phyloP scores from a whole-genome alignment of 2,888 invertebrate species.

The Coleophora deauratella region DNA sequence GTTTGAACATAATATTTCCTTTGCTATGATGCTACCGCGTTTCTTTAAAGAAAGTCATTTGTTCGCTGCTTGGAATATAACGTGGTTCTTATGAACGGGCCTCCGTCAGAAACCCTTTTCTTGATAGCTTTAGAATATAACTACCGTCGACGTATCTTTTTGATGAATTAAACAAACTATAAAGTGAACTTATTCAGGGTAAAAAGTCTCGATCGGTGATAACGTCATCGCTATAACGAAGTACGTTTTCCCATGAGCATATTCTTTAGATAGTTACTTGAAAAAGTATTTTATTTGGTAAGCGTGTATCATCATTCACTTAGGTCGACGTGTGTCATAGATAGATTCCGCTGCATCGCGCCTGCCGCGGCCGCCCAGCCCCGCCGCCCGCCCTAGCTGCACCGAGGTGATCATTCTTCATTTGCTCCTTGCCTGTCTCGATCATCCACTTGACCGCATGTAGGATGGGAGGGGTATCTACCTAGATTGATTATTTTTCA shows the following conservation, averaged over 20 bases:
- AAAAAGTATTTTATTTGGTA: not conserved
- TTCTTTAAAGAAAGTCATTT: too few species aligned
- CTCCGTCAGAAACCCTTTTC: too few species aligned
- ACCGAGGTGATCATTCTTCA: slow-evolving; percentile 67
- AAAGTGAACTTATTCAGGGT: too few species aligned
- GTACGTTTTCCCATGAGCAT: not conserved
- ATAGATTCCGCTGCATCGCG: slow-evolving; percentile 22
- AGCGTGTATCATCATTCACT: slow-evolving; percentile 55
- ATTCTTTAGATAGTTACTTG: slow-evolving; percentile 1
- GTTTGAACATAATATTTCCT: not conserved
- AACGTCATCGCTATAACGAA: not conserved
- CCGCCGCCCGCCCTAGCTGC: slow-evolving; percentile 21
- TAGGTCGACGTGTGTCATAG: slow-evolving; percentile 53
- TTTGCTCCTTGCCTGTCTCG: slow-evolving; percentile 43
- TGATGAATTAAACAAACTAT: too few species aligned
- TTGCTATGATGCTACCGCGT: too few species aligned
- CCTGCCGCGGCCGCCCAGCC: slow-evolving; percentile 17
- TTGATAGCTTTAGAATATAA: too few species aligned
- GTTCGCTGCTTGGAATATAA: too few species aligned
- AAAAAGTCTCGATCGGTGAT: too few species aligned
- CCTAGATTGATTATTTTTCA: slow-evolving; percentile 23
- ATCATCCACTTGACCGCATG: slow-evolving; percentile 42
- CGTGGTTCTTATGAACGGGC: too few species aligned
- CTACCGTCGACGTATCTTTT: too few species aligned
- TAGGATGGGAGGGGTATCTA: not conserved